Conservation (phyloP, 1,140 invertebrate genomes). For the Neodiprion virginianus region DNA sequence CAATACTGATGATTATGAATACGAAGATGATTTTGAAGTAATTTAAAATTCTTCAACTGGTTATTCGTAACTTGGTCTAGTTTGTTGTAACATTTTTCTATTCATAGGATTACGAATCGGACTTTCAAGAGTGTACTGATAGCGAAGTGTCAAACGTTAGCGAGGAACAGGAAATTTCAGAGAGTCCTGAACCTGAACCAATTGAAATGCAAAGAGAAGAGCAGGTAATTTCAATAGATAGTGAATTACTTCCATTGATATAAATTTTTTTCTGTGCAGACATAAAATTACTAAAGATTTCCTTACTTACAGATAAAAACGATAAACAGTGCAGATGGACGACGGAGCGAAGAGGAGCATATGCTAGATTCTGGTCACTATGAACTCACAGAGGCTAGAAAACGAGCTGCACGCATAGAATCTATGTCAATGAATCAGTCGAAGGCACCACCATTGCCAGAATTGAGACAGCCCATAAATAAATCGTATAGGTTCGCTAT, state of each 20-base stretch:
- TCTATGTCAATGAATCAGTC: slow-evolving; percentile 49
- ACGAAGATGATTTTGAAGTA: slow-evolving; percentile 64
- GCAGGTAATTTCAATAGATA: slow-evolving; percentile 33
- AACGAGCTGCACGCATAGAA: slow-evolving; percentile 51
- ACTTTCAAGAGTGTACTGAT: slow-evolving; percentile 64
- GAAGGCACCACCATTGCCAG: slow-evolving; percentile 33
- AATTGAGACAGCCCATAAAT: slow-evolving; percentile 40
- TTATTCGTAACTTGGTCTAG: not conserved
- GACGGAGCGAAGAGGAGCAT: slow-evolving; percentile 65
- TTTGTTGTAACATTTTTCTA: not conserved
- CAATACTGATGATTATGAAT: slow-evolving; percentile 39
- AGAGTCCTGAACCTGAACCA: slow-evolving; percentile 39
- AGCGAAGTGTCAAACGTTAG: slow-evolving; percentile 51
- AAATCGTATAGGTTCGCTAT: slow-evolving; percentile 46
- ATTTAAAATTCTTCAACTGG: slow-evolving; percentile 13
- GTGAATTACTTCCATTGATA: not conserved
- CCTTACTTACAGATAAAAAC: slow-evolving; percentile 32
- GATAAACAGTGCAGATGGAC: slow-evolving; percentile 37
- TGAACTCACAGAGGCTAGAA: slow-evolving; percentile 63
- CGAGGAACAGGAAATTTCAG: slow-evolving; percentile 42
- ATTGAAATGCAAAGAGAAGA: slow-evolving; percentile 46
- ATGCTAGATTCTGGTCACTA: slow-evolving; percentile 75
- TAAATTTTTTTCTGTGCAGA: slow-evolving; percentile 9
- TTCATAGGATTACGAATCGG: slow-evolving; percentile 62
- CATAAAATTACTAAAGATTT: slow-evolving; percentile 15